Evolutionary conservation across 2,888 invertebrate genomes (phyloP).

Genomic region (Vesta saturnalis): DNA sequence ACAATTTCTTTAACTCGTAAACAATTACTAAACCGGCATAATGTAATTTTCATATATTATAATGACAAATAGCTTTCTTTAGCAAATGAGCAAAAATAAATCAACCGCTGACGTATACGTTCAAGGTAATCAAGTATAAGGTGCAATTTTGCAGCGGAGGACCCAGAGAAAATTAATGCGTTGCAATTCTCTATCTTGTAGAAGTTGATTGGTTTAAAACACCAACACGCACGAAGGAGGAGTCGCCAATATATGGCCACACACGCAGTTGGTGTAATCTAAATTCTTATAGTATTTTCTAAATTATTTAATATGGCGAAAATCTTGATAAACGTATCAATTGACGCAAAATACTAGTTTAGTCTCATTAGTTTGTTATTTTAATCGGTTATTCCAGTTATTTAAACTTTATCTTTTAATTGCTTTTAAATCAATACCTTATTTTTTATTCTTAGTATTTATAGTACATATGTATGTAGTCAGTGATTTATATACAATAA

Average conservation of each 20-base stretch:
- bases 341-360: slow-evolving; percentile 6
- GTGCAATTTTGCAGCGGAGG: slow-evolving; percentile 19
- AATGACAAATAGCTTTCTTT: slow-evolving; percentile 33
- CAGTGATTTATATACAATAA: not conserved
- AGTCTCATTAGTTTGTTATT: too few relatives aligned
- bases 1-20: not conserved
- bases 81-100: slow-evolving; percentile 28
- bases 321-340: slow-evolving; percentile 20
- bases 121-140: slow-evolving; percentile 24
- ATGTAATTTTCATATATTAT: slow-evolving; percentile 30
- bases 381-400: too few relatives aligned
- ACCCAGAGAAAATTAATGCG: slow-evolving; percentile 39
- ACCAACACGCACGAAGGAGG: slow-evolving; percentile 50
- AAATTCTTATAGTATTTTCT: slow-evolving; percentile 29
- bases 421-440: not conserved
- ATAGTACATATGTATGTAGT: not conserved
- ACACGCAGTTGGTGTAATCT: slow-evolving; percentile 40
- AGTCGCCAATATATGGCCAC: slow-evolving; percentile 49
- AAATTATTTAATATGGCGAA: slow-evolving; percentile 31
- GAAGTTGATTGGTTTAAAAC: slow-evolving; percentile 50
- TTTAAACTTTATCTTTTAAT: too few relatives aligned
- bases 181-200: slow-evolving; percentile 43
- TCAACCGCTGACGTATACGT: slow-evolving; percentile 13
- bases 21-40: not conserved
- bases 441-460: too few relatives aligned